phyloP scores from a whole-genome alignment of 2,888 invertebrate genomes.

The Latrodectus hesperus region DNA sequence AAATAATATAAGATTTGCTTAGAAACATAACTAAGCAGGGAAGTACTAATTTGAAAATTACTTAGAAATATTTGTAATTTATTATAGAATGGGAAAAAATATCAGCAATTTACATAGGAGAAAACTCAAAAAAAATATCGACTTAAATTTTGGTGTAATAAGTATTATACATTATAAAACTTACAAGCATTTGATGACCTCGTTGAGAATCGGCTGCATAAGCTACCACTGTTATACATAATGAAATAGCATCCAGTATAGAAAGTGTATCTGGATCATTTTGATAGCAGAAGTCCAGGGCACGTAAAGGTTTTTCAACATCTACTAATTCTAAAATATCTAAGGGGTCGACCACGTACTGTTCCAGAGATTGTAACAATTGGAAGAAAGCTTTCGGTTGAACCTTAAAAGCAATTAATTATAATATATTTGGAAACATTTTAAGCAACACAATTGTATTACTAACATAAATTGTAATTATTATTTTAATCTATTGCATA shows the following conservation, averaged over 20 bases:
- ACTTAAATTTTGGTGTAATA: too few relatives aligned
- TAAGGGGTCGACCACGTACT: conserved; percentile 93
- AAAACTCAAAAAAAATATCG: too few relatives aligned
- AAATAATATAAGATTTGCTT: too few relatives aligned
- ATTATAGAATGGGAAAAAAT: too few relatives aligned
- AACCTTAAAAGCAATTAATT: conserved; percentile 78
- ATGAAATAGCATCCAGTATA: conserved; percentile 96
- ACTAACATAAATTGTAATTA: too few relatives aligned
- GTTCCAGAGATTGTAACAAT: conserved; percentile 91
- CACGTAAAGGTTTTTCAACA: conserved; percentile 84
- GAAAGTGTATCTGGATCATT: conserved; percentile 98
- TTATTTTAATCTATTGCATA: too few relatives aligned
- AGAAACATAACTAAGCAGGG: too few relatives aligned
- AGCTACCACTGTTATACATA: conserved; percentile 98
- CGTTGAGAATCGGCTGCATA: conserved; percentile 94
- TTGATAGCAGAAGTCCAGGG: conserved; percentile 98
- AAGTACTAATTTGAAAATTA: too few relatives aligned
- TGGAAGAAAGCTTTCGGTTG: conserved; percentile 87
- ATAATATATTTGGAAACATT: not conserved
- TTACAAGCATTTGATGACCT: conserved; percentile 80
- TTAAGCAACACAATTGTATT: too few relatives aligned
- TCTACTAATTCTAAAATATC: conserved; percentile 83
- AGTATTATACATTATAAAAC: conserved; percentile 72
- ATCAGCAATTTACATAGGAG: too few relatives aligned
- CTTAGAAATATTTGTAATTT: too few relatives aligned